Percentiles rank a stretch among this genome's conserved stretches.
Evolutionary conservation across 2,888 invertebrate genomes (phyloP).

Genomic region (Lepidocyrtinus sp.): DNA sequence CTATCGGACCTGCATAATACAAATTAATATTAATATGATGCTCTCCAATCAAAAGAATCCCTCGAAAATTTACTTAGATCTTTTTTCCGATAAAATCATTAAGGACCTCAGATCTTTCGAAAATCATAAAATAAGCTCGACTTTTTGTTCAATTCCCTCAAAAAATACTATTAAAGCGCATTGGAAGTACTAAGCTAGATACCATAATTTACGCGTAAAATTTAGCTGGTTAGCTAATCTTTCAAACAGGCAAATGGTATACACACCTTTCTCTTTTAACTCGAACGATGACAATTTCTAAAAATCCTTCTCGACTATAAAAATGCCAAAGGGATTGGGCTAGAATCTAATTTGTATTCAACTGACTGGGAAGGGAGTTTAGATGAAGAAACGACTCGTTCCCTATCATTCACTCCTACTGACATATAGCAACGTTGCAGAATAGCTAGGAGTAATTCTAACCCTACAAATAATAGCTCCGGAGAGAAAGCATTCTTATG

Average conservation of each 20-base stretch:
- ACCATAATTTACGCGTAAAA: no score
- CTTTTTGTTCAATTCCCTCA: no score
- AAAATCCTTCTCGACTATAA: slow-evolving; percentile 14
- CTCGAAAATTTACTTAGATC: no score
- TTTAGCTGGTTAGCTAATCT: no score
- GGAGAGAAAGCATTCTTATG: slow-evolving; percentile 2
- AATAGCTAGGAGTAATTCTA: slow-evolving; percentile 16
- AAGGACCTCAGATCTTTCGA: no score
- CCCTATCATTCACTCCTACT: background rate
- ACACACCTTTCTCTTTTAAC: slow-evolving; percentile 5
- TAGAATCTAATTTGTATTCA: background rate
- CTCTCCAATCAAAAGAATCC: no score
- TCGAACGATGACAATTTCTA: slow-evolving; percentile 1
- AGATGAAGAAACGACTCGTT: background rate
- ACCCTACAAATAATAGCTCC: background rate
- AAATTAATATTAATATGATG: no score
- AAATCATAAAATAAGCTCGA: no score
- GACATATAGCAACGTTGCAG: slow-evolving; percentile 28
- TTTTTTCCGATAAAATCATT: no score
- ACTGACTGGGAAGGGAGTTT: background rate
- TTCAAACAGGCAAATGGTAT: no score
- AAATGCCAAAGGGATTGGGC: slow-evolving; percentile 7
- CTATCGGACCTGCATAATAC: slow-evolving; percentile 69
- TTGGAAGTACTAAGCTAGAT: no score
- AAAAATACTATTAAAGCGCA: no score